Evolutionary conservation across 2,113 vertebrate genomes (phyloP), one percentile per base, ranked within the genome.

Genomic region (Andinoacara biseriatus): DNA sequence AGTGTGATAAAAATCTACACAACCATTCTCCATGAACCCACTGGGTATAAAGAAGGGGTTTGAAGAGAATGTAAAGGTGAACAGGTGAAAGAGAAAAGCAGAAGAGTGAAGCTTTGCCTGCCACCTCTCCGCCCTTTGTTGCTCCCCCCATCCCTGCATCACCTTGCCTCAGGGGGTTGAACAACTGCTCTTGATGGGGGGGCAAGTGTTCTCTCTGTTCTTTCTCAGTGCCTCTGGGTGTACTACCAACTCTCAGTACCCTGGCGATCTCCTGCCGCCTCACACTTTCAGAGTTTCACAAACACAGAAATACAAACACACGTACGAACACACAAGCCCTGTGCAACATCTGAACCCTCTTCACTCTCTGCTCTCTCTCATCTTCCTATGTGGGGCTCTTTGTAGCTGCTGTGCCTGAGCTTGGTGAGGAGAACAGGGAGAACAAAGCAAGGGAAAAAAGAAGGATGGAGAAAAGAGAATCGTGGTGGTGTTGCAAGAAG

Each of bases 121-220:
- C 82, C 92, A 94, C 94, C 89, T 91, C 85, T 90, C 75, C 67
- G 76, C 91, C 93, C 92, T 90, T 78, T 81, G 13, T 84, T 90
- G 86, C 89, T 63, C 89, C 90, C 88, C 87, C 90, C 90, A 93
- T 92, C 84, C 92, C 90, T 90, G 85, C 90, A 92, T 92, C 93
- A 94, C 94, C 93, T 94, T 92, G 91, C 93, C 92, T 92, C 89
- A 7, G 92, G 92, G 91, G 87, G 89, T 89, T 90, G 87, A 94
- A 92, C 93, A 93, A 94, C 92, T 92, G 92, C 90, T 93, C 93
- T 92, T 91, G 93, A 92, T 90, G 92, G 91, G 93, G 92, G 93
- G 93, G 91, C 92, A 94, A 94, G 92, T 91, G 94, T 93, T 95
- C 91, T 91, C 92, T 94, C 93, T 94, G 93, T 95, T 95, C 92